A percentile compares a stretch with the other conserved stretches of the same genome.
phyloP scores from a whole-genome alignment of 2,888 invertebrate genomes.

The Epsilonema sp. region DNA sequence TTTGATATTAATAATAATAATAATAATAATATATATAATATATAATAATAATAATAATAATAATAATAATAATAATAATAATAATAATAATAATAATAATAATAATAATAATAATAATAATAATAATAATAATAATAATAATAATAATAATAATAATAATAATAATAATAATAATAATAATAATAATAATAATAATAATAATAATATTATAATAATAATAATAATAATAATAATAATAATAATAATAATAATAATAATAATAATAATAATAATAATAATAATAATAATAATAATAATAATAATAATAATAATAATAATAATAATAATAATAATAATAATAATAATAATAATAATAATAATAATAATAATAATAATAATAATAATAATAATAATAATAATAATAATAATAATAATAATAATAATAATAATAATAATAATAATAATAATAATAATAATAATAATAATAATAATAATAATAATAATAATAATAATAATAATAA shows the following conservation, averaged over 20 bases:
- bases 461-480: constrained; percentile 8
- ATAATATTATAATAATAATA: background rate
- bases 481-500: constrained; percentile 8
- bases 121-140: no score
- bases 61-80: no score
- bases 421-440: constrained; percentile 7
- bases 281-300: constrained; percentile 1
- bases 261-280: background rate
- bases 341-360: constrained; percentile 8
- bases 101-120: no score
- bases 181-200: no score
- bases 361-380: constrained; percentile 7
- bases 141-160: no score
- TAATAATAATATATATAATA: no score
- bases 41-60: no score
- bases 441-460: constrained; percentile 7
- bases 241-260: background rate
- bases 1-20: no score
- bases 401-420: constrained; percentile 7
- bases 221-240: background rate
- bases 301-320: constrained; percentile 8
- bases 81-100: no score
- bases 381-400: constrained; percentile 6
- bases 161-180: no score
- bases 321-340: constrained; percentile 7